Evolutionary conservation across 2,888 invertebrate genomes (phyloP), one percentile per base, ranked within the genome.

Genomic region (Netelia inedita): DNA sequence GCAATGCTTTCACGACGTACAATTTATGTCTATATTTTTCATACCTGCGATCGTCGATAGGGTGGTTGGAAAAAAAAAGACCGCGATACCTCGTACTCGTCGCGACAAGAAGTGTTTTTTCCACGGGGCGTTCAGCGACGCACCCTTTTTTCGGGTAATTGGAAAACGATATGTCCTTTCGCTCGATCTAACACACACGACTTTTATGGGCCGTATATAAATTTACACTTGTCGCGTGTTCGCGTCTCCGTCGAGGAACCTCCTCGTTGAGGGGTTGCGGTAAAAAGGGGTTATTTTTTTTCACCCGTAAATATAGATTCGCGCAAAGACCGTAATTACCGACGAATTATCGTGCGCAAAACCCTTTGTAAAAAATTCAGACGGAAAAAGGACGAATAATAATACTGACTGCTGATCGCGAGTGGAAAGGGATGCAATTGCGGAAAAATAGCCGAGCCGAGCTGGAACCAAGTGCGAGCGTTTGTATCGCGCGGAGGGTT

Each of bases 131-230:
- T 46, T 63, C 21, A 66, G 66, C 23, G 23, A 66, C 23, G 23
- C 75, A 79, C 75, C 80, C 71, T 55, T 83, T 85, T 83, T 85
- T 80, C 63, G 76, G 81, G 85, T 89, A 89, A 91, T 91, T 90
- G 86, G 80, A 91, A 89, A 90, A 85, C 89, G 88, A 91, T 90
- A 87, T 89, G 84, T 87, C 86, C 74, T 73, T 74, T 66, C 61
- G 43, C 66, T 55, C 73, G 16, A 76, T 82, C 23, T n/a, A 73
- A 73, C 74, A 71, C 74, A 75, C 41, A n/a, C 68, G 65, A 80
- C 59, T 75, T 82, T 65, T 69, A 21, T 65, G 65, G 43, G 71
- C 59, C 63, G 2, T 11, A 21, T 21, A 6, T 61, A 43, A 59
- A 23, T 85, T 65, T 71, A 61, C 82, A 79, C 79, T 76, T 75